Percentiles rank a stretch among this genome's conserved stretches.
Evolutionary conservation across 2,888 invertebrate species (phyloP).

Genomic region (Ptychoptera albimana): DNA sequence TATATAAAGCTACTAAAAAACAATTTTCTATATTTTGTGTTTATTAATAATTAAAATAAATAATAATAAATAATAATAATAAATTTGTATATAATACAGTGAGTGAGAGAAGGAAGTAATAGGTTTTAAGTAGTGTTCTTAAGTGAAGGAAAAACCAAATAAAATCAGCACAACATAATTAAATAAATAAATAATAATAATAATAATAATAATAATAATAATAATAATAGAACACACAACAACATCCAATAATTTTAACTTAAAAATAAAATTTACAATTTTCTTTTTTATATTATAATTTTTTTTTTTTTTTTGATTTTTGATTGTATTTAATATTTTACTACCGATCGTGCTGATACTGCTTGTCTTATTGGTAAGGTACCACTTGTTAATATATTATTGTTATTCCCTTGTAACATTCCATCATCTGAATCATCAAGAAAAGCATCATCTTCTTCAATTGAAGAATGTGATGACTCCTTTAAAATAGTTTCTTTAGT

Average conservation of each 20-base stretch:
- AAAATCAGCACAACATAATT: too few species aligned
- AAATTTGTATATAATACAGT: slow-evolving; percentile 4
- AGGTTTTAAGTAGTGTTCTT: too few species aligned
- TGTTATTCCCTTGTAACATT: neutral
- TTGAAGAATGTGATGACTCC: slow-evolving; percentile 33
- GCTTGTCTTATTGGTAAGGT: slow-evolving; percentile 16
- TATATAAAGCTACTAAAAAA: too few species aligned
- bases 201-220: neutral
- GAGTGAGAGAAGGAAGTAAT: neutral
- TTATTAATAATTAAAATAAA: too few species aligned
- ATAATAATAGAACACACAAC: slow-evolving; percentile 1
- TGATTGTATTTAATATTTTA: slow-evolving; percentile 9
- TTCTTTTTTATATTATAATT: neutral
- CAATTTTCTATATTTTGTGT: too few species aligned
- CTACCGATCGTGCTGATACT: slow-evolving; percentile 17
- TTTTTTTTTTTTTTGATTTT: neutral
- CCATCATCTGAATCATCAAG: slow-evolving; percentile 10
- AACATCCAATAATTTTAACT: slow-evolving; percentile 2
- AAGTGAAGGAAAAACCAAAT: slow-evolving; percentile 2
- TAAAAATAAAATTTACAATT: slow-evolving; percentile 2
- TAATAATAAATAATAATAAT: too few species aligned
- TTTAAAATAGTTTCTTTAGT: slow-evolving; percentile 13
- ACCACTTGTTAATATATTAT: slow-evolving; percentile 10
- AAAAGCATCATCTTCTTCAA: slow-evolving; percentile 22
- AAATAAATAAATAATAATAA: neutral